A percentile compares a stretch with the other conserved stretches of the same genome.
phyloP scores from a whole-genome alignment of 2,888 invertebrate genomes.

The Standfussiana lucernea region DNA sequence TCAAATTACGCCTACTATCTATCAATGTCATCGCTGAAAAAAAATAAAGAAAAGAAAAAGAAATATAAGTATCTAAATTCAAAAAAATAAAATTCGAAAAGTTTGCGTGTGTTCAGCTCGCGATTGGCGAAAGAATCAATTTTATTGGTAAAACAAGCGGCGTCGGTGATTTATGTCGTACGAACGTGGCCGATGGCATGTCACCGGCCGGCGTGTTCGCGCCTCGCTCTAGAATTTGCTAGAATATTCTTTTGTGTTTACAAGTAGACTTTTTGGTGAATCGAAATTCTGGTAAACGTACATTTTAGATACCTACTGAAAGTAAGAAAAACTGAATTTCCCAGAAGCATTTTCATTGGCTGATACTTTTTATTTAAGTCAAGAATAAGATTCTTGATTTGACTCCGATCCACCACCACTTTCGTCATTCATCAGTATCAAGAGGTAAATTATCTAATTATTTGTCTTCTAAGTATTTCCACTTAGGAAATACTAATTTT shows the following conservation, averaged over 20 bases:
- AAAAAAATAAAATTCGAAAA: conserved; percentile 66
- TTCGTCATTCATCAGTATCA: not conserved
- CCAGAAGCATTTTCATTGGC: not conserved
- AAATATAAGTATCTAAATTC: conserved; percentile 60
- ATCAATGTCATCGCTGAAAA: conserved; percentile 56
- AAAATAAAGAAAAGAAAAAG: conserved; percentile 42
- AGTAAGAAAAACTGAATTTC: conserved; percentile 21
- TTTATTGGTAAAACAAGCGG: conserved; percentile 89
- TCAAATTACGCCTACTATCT: conserved; percentile 45
- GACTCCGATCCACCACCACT: not conserved
- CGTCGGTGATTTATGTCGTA: conserved; percentile 86
- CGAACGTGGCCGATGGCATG: conserved; percentile 88
- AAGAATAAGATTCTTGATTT: not conserved
- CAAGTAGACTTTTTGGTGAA: conserved; percentile 74
- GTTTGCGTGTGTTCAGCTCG: conserved; percentile 74
- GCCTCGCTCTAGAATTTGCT: conserved; percentile 86
- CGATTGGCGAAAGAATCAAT: conserved; percentile 87
- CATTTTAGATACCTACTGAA: conserved; percentile 39
- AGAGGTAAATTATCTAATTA: not conserved
- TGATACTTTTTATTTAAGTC: not conserved
- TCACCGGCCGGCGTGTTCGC: conserved; percentile 85
- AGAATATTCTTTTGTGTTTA: conserved; percentile 86
- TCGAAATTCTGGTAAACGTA: conserved; percentile 59
- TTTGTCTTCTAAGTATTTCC: not conserved
- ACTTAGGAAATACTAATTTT: not conserved